Conservation (phyloP, 1,140 invertebrate genomes). For the Oreohelix idahoensis region DNA sequence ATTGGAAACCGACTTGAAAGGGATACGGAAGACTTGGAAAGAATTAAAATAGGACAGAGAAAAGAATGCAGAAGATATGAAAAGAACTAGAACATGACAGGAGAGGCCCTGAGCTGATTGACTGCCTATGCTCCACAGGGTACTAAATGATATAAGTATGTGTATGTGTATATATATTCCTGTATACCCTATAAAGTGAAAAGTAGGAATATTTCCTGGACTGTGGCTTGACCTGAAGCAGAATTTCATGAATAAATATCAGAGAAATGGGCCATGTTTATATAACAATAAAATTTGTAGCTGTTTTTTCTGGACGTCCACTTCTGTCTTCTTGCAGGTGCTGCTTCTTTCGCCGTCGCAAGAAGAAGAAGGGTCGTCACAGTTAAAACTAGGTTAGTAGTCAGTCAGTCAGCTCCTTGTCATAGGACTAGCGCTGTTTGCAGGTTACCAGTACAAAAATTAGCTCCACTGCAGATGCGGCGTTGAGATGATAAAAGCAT, state of each 20-base stretch:
- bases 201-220: no score
- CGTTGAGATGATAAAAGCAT: not conserved
- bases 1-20: no score
- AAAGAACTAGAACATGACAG: no score
- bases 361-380: constrained; percentile 83
- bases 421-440: constrained; percentile 15
- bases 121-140: no score
- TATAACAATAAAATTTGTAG: constrained; percentile 20
- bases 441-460: not conserved
- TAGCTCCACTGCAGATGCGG: not conserved
- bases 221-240: no score
- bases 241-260: not conserved
- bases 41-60: no score
- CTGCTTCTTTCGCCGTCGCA: constrained; percentile 96
- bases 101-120: no score
- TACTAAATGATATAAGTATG: no score
- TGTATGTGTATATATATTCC: no score
- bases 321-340: constrained; percentile 80
- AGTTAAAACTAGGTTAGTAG: constrained; percentile 28
- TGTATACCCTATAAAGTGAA: no score
- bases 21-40: no score
- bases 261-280: not conserved
- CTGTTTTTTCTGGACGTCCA: constrained; percentile 51
- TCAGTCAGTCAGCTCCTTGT: constrained; percentile 3
- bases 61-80: no score